Evolutionary conservation across 2,797 vertebrate genomes (phyloP), one percentile per base, ranked within the genome.

Genomic region (Miichthys miiuy): DNA sequence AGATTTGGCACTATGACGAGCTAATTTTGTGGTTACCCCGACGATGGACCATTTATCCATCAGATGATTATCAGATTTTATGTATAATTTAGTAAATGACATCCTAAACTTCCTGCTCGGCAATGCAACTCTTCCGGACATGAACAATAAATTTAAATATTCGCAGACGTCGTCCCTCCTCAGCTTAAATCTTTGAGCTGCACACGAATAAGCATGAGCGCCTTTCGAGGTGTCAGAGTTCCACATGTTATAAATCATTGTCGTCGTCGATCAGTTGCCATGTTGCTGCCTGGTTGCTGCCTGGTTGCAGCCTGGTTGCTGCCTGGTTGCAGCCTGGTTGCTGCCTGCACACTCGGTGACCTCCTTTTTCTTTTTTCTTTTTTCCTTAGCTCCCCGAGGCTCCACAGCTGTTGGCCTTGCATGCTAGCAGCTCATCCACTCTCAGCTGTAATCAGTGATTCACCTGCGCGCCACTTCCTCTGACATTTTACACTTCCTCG

Each of bases 401-500:
- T 52, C 68, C 80, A 60, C 92, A 93, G 91, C 92, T 92, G 91
- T 84, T 85, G 82, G 80, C 80, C 73, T 94, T 17, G 93, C 92
- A 93, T 94, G 92, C 83, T 87, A 93, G 77, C 82, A 76, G 82
- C 89, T 91, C 87, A 83, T 94, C 91, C 79, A 75, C 83, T 70
- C 87, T 82, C 80, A 82, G 86, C 90, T 93, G 88, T 93, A 93
- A 93, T 93, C 92, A 93, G 83, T 91, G 87, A 93, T 90, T 93
- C 90, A 93, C 93, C 91, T 89, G 88, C 72, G 62, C 13, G 56
- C 73, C 34, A 54, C 88, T 91, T 94, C 92, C 90, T 90, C 78
- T 91, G 84, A 89, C 87, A 88, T 90, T 82, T 79, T 79, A 38
- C 77, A 17, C 86, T 90, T 90, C 82, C 88, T 82, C 38, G 0